Conservation (phyloP, 1,140 invertebrate genomes). For the Drosophila obscura region DNA sequence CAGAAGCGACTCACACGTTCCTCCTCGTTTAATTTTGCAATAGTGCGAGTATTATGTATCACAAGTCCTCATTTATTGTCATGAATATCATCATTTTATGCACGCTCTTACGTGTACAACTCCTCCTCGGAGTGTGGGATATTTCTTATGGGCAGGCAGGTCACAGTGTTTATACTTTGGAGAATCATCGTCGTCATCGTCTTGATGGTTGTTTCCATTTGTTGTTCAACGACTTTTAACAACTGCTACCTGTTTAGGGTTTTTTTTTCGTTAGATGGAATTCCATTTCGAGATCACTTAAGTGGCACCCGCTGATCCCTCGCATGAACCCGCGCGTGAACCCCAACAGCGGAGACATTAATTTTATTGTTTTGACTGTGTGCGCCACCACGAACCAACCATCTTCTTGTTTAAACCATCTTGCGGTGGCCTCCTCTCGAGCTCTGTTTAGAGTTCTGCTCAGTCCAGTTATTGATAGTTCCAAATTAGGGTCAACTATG, state of each 20-base stretch:
- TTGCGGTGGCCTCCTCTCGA: conserved; percentile 9
- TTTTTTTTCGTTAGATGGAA: conserved; percentile 18
- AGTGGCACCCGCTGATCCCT: conserved; percentile 66
- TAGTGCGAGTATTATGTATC: no score
- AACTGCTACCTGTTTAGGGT: conserved; percentile 67
- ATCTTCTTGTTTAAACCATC: no score
- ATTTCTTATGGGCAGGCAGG: no score
- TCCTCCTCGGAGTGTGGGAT: no score
- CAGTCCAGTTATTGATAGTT: conserved; percentile 72
- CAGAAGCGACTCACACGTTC: no score
- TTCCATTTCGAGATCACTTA: conserved; percentile 51
- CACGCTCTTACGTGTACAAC: no score
- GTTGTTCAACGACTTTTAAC: conserved; percentile 68
- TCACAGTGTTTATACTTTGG: no score
- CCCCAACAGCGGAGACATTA: conserved; percentile 66
- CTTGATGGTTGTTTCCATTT: conserved; percentile 33
- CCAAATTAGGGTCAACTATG: conserved; percentile 76
- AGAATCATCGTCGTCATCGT: no score
- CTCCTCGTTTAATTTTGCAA: no score
- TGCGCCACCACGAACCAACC: conserved; percentile 9
- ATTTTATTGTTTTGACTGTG: conserved; percentile 78
- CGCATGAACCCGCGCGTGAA: conserved; percentile 30
- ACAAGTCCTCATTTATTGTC: no score
- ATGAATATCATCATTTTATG: no score
- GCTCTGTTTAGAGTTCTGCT: conserved; percentile 19